phyloP scores from a whole-genome alignment of 2,888 invertebrate genomes.

The Xiphydria camelus region DNA sequence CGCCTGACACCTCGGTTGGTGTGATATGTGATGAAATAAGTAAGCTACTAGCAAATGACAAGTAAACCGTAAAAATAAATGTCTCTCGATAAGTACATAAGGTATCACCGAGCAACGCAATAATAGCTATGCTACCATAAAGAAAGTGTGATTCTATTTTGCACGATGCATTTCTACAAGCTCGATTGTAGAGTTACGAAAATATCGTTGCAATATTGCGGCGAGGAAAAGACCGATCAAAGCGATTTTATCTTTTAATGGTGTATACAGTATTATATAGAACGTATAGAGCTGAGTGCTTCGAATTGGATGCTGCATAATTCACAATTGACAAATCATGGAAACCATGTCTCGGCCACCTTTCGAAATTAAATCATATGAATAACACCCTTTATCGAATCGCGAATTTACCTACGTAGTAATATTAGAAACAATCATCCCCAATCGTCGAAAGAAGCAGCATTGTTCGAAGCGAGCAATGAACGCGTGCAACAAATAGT shows the following conservation, averaged over 20 bases:
- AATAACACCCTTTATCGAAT: no score
- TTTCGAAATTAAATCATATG: no score
- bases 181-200: neutral
- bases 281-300: constrained; percentile 21
- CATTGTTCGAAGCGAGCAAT: constrained; percentile 28
- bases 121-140: constrained; percentile 36
- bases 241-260: no score
- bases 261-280: constrained; percentile 38
- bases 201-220: no score
- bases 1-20: constrained; percentile 32
- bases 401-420: no score
- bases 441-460: no score
- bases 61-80: constrained; percentile 16
- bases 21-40: constrained; percentile 35
- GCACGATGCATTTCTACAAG: constrained; percentile 27
- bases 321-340: no score
- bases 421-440: no score
- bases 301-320: constrained; percentile 20
- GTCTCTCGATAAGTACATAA: constrained; percentile 13
- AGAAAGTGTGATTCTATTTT: constrained; percentile 22
- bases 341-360: no score
- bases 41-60: constrained; percentile 12
- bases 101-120: no score
- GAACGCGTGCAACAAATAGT: constrained; percentile 39
- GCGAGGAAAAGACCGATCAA: constrained; percentile 2